phyloP scores from a whole-genome alignment of 2,888 invertebrate genomes.

The Tortrix viridana region DNA sequence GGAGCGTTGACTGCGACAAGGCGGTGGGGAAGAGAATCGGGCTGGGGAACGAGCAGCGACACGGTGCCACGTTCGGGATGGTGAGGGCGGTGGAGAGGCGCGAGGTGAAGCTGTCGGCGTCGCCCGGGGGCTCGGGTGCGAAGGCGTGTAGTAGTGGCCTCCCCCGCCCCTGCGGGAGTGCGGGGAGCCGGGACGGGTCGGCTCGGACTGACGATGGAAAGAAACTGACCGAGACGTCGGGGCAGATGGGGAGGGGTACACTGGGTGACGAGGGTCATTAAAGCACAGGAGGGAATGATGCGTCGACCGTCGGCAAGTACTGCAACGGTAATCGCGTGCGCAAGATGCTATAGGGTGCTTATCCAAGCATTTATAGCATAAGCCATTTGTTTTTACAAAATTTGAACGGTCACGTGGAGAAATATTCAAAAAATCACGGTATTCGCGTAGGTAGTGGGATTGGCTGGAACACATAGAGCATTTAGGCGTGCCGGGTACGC shows the following conservation, averaged over 20 bases:
- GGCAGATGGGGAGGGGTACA: neutral
- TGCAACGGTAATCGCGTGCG: neutral
- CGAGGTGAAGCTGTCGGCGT: neutral
- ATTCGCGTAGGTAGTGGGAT: constrained; percentile 1
- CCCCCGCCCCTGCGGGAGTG: constrained; percentile 1
- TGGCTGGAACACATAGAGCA: neutral
- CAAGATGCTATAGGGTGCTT: neutral
- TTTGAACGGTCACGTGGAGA: neutral
- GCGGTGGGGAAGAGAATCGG: neutral
- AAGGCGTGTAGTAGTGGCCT: neutral
- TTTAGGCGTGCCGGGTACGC: neutral
- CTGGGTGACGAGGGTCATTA: neutral
- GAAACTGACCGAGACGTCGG: neutral
- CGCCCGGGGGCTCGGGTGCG: neutral
- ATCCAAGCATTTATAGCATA: neutral
- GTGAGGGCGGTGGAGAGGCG: neutral
- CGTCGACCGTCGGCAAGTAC: neutral
- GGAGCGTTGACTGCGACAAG: neutral
- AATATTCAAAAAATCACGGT: neutral
- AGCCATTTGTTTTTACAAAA: neutral
- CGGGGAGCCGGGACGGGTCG: neutral
- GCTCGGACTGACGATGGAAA: neutral
- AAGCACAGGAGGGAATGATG: constrained; percentile 1
- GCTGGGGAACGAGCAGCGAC: neutral
- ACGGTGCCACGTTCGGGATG: neutral